Percentiles rank a stretch among this genome's conserved stretches.
Conservation (phyloP, 1,140 invertebrate genomes). For the Bombus fervidus region DNA sequence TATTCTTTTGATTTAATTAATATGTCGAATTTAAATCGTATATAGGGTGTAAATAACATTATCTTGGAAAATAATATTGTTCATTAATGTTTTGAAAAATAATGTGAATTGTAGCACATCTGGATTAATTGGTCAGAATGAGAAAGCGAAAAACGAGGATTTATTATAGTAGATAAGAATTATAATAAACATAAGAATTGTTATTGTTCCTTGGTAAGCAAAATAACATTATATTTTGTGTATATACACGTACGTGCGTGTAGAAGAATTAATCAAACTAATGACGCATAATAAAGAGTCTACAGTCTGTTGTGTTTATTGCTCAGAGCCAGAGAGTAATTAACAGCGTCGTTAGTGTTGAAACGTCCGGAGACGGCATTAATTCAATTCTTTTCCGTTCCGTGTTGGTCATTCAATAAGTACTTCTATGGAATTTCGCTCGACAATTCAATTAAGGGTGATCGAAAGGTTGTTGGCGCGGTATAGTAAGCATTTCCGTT, state of each 20-base stretch:
- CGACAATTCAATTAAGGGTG: slow-evolving; percentile 18
- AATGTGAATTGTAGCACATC: no score
- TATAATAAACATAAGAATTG: not conserved
- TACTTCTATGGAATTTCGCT: not conserved
- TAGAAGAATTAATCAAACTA: slow-evolving; percentile 36
- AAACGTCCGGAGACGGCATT: not conserved
- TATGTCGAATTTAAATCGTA: no score
- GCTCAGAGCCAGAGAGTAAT: not conserved
- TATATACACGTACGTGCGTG: not conserved
- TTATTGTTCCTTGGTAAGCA: not conserved
- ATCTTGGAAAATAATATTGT: no score
- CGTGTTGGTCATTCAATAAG: no score
- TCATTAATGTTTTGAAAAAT: no score
- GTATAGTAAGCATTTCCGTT: not conserved
- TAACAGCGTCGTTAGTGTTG: not conserved
- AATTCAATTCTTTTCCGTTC: slow-evolving; percentile 24
- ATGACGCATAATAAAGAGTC: slow-evolving; percentile 24
- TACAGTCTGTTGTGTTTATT: not conserved
- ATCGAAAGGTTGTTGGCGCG: not conserved
- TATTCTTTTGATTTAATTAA: not conserved
- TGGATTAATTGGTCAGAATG: no score
- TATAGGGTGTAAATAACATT: no score
- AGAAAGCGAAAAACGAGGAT: not conserved
- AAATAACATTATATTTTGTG: not conserved
- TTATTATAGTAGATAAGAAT: not conserved